Conservation (phyloP, 1,140 invertebrate species). For the Trichomalopsis sarcophagae region DNA sequence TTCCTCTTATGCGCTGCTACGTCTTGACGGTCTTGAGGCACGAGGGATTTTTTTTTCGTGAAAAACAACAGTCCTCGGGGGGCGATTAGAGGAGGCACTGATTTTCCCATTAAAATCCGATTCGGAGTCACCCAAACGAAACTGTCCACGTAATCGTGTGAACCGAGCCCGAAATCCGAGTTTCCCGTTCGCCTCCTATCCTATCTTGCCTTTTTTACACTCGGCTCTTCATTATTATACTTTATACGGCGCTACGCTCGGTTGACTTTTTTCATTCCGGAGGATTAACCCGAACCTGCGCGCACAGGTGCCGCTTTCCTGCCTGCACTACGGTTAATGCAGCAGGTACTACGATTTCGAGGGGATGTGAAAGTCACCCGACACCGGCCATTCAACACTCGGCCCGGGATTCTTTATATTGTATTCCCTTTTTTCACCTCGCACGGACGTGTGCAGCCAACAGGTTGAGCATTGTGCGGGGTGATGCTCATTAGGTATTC, state of each 20-base stretch:
- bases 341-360: conserved; percentile 16
- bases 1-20: not conserved
- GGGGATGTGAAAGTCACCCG: conserved; percentile 49
- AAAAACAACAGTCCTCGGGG: not conserved
- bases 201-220: not conserved
- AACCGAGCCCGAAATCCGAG: conserved; percentile 3
- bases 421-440: not conserved
- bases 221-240: not conserved
- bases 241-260: conserved; percentile 19
- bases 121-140: conserved; percentile 5
- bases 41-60: no score
- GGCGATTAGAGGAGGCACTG: not conserved
- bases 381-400: conserved; percentile 23
- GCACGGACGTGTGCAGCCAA: not conserved
- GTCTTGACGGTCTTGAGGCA: no score
- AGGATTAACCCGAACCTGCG: conserved; percentile 5
- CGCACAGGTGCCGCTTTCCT: conserved; percentile 4
- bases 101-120: not conserved
- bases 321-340: not conserved
- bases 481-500: not conserved
- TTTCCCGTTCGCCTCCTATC: conserved; percentile 25
- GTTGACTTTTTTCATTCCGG: conserved; percentile 30
- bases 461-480: conserved; percentile 31
- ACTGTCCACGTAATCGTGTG: conserved; percentile 35
- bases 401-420: conserved; percentile 4